Percentiles rank a stretch among this genome's conserved stretches.
These are phyloP conservation scores for Fregata magnificens DNA, from an alignment of 2,113 vertebrate species.

Conservation along the genomic window DNA sequence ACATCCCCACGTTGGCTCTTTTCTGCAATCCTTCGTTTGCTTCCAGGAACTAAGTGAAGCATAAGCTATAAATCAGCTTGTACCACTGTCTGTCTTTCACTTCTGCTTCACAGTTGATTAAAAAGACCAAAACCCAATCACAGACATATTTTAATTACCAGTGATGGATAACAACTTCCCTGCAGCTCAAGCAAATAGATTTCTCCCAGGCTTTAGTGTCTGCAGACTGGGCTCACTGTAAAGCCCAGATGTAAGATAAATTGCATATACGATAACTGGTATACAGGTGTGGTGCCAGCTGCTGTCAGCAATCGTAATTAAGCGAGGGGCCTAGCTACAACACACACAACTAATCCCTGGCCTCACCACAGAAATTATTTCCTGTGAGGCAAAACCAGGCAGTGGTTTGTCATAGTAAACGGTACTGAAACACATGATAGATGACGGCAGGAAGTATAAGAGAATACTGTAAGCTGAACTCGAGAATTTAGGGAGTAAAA, in stretches of 20 bases:
- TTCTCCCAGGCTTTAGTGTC: not conserved
- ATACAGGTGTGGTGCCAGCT: not conserved
- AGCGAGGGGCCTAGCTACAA: not conserved
- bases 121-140: not conserved
- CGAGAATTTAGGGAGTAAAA: not conserved
- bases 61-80: not conserved
- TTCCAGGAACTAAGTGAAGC: not conserved
- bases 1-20: not conserved
- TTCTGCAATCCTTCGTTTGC: not conserved
- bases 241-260: not conserved
- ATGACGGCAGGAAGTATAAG: not conserved
- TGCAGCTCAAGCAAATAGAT: not conserved
- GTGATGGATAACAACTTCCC: not conserved
- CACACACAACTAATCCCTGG: not conserved
- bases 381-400: not conserved
- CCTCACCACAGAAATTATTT: not conserved
- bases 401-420: not conserved
- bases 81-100: not conserved
- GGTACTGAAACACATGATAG: not conserved
- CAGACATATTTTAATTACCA: not conserved
- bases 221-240: not conserved
- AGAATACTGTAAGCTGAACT: not conserved
- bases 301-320: not conserved
- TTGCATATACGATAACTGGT: not conserved
- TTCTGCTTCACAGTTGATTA: not conserved